Base-by-base conservation (phyloP, 2,888 invertebrate species). In the Pandemis corylana region DNA sequence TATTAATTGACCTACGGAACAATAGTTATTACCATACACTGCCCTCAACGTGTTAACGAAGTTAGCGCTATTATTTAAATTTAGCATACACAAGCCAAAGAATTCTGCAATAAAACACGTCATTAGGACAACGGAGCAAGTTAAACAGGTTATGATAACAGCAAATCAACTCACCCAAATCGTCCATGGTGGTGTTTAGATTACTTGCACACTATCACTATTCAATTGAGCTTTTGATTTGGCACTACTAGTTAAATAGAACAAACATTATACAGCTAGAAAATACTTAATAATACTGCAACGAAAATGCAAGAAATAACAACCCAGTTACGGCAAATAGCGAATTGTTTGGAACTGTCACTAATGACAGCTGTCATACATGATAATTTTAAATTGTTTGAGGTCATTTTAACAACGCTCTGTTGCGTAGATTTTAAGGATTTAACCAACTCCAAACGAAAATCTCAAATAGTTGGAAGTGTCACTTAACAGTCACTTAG, bases 131-230 rank as follows among this genome's bases (percentile, higher is more conserved):
- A 65, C 79, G 82, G 82, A 85, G 83, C 84, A 84, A 80, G 81
- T 72, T 79, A 91, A 94, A 94, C 93, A 91, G 92, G 93, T 93
- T 94, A 92, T 90, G 89, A 91, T 92, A 91, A 90, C 87, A 88
- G 81, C 79, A 77, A 79, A 82, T 70, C 36, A 87, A 93, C 94
- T 92, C 83, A 95, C 94, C 94, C 81, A 95, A 87, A 87, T 95
- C 94, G 83, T 95, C 94, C 94, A 95, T 95, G 80, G 80, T 81
- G 67, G 71, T 83, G 78, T 78, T 77, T 76, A 74, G 69, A 77
- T 77, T 75, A 77, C 76, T 67, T 62, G 68, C 53, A 68, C 80
- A 82, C 78, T 77, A 67, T 66, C 77, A 74, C 70, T 71, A 77
- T 73, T 75, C 77, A 81, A 78, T 80, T 76, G 56, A 77, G 71